Percentiles rank a stretch among this genome's conserved stretches.
phyloP scores from a whole-genome alignment of 1,140 invertebrate genomes.

The Proctacanthus coquilletti region DNA sequence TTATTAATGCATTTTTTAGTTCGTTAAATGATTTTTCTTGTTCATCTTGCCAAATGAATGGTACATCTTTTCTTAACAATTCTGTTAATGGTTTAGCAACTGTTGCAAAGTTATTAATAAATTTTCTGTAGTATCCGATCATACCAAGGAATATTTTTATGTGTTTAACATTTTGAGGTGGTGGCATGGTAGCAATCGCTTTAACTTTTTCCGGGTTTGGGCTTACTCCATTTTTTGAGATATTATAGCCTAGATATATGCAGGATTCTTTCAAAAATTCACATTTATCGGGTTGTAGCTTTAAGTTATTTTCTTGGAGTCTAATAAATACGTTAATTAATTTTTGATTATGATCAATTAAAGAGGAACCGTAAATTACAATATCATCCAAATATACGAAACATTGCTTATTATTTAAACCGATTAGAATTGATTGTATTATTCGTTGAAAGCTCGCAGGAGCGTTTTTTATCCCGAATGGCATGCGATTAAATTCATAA shows the following conservation, averaged over 20 bases:
- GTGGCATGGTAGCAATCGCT: slow-evolving; percentile 7
- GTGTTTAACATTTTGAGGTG: slow-evolving; percentile 9
- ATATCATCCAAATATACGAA: slow-evolving; percentile 23
- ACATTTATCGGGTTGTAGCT: slow-evolving; percentile 13
- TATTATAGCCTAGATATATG: slow-evolving; percentile 15
- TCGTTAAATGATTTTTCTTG: too few relatives aligned
- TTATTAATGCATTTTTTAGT: too few relatives aligned
- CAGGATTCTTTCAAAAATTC: slow-evolving; percentile 17
- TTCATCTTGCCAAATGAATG: too few relatives aligned
- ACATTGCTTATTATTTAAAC: slow-evolving; percentile 12
- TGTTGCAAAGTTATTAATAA: slow-evolving; percentile 10
- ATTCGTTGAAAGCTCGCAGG: slow-evolving; percentile 27
- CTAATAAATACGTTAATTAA: slow-evolving; percentile 21
- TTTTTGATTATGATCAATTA: slow-evolving; percentile 15
- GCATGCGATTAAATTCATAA: slow-evolving; percentile 12
- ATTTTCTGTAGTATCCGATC: slow-evolving; percentile 9
- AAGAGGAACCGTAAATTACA: slow-evolving; percentile 11
- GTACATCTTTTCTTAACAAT: slow-evolving; percentile 3
- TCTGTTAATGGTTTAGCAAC: slow-evolving; percentile 2
- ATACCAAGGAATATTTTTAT: slow-evolving; percentile 11
- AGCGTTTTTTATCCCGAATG: slow-evolving; percentile 26
- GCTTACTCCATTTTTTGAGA: slow-evolving; percentile 11
- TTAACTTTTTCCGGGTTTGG: slow-evolving; percentile 11
- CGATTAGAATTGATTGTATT: slow-evolving; percentile 22
- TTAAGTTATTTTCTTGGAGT: slow-evolving; percentile 13